Conservation (phyloP, 2,888 invertebrate genomes). For the Bellardia bayeri region DNA sequence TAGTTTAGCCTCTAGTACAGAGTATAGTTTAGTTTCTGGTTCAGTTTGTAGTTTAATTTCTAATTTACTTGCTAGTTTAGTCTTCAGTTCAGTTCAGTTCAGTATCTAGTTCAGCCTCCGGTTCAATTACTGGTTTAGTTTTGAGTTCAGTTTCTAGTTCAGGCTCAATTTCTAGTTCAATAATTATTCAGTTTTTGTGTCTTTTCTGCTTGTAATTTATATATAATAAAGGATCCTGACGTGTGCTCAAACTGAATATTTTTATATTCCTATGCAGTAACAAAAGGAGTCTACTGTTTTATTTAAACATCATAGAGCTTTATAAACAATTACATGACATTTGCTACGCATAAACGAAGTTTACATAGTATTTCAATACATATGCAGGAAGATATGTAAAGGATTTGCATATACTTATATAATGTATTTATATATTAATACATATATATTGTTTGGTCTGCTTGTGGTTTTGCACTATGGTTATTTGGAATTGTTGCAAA, state of each 20-base stretch:
- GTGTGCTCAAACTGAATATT: conserved; percentile 35
- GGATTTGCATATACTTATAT: not conserved
- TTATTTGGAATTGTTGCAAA: conserved; percentile 66
- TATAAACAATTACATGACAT: conserved; percentile 72
- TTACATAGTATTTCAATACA: conserved; percentile 31
- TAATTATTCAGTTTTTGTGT: not conserved
- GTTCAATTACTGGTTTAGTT: too few relatives aligned
- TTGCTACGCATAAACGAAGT: conserved; percentile 54
- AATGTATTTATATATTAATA: not conserved
- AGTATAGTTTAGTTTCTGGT: not conserved
- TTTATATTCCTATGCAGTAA: not conserved
- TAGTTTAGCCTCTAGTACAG: not conserved
- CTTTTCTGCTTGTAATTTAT: not conserved
- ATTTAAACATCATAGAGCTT: conserved; percentile 51
- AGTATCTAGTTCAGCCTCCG: too few relatives aligned
- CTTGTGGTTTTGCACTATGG: conserved; percentile 72
- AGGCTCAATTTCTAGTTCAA: not conserved
- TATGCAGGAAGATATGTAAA: not conserved
- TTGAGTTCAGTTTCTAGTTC: too few relatives aligned
- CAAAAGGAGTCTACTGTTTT: conserved; percentile 15
- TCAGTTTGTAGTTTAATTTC: not conserved
- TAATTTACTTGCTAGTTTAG: not conserved
- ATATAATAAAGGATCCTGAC: not conserved
- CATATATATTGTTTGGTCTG: conserved; percentile 39
- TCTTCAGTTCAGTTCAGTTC: too few relatives aligned